Base-by-base conservation (phyloP, 2,888 invertebrate genomes). In the Sarcophaga variegata region DNA sequence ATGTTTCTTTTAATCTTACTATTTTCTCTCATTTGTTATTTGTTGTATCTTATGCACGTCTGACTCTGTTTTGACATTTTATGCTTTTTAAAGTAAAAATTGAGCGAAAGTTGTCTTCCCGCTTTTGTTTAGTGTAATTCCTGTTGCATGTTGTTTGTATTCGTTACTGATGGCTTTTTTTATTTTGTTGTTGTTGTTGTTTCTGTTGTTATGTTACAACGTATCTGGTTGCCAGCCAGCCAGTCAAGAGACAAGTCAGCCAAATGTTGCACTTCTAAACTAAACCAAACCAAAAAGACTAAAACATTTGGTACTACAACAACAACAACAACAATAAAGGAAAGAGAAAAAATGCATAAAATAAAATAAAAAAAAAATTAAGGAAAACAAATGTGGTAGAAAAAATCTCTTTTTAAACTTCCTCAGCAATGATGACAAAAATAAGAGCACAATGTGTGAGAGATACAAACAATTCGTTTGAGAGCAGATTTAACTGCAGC, bases 91-190 rank as follows among this genome's bases (percentile, higher is more conserved):
- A 14, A 54, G 4, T 14, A 49, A 49, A 49, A 74, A 88, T 90
- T 89, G 89, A 91, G 91, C 91, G 91, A 91, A 91, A 91, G 91
- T 91, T 91, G 90, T 90, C 90, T 91, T 91, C 91, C 91, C 89
- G 91, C 90, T 90, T 91, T 91, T 88, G 70, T 88, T 75, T 60
- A 78, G 76, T 88, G 59, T 71, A 66, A 79, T 72, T 87, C 88
- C 85, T 83, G 37, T 88, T 86, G 85, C 83, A 83, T 78, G 63
- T 69, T 69, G 70, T 25, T 8, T 69, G 62, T 37, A 62, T n/a
- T 20, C 22, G 49, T 69, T 64, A 63, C 62, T 69, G 11, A 20
- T 62, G 62, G 62, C 10, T 8, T n/a, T 62, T 20, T 20, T 4
- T 37, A 1, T 37, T 37, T 27, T 72, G 27, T 47, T 71, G 25